Conservation (phyloP, 2,113 vertebrate genomes). For the Solea senegalensis region DNA sequence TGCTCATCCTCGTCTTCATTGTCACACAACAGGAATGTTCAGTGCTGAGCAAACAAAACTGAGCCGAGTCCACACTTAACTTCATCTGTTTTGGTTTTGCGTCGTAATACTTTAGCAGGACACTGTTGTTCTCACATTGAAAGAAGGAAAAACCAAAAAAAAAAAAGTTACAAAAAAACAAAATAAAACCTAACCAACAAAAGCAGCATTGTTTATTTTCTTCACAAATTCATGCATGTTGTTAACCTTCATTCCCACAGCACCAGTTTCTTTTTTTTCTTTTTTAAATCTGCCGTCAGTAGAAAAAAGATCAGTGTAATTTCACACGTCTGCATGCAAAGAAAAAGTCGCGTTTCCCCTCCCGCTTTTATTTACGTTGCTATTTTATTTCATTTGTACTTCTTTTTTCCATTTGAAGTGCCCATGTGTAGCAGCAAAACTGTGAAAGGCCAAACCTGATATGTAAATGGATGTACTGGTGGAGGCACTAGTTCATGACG, state of each 20-base stretch:
- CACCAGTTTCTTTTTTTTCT: slow-evolving; percentile 71
- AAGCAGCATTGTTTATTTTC: slow-evolving; percentile 76
- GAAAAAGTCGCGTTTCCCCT: slow-evolving; percentile 62
- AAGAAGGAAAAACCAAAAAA: slow-evolving; percentile 61
- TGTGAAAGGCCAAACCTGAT: slow-evolving; percentile 81
- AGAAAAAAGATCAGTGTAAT: slow-evolving; percentile 72
- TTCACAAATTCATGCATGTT: slow-evolving; percentile 83
- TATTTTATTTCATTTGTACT: not conserved
- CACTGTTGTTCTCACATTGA: slow-evolving; percentile 65
- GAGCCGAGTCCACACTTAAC: slow-evolving; percentile 61
- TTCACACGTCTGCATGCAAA: slow-evolving; percentile 83
- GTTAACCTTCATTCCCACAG: slow-evolving; percentile 75
- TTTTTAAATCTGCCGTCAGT: slow-evolving; percentile 63
- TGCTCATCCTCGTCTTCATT: slow-evolving; percentile 64
- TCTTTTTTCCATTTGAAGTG: slow-evolving; percentile 30
- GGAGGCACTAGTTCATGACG: slow-evolving; percentile 79
- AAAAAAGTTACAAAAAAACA: slow-evolving; percentile 58
- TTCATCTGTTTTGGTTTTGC: slow-evolving; percentile 74
- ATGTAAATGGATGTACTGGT: slow-evolving; percentile 77
- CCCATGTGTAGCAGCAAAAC: slow-evolving; percentile 79
- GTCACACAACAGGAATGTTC: slow-evolving; percentile 79
- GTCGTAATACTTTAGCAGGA: slow-evolving; percentile 70
- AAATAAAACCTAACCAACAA: slow-evolving; percentile 56
- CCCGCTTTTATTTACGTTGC: not conserved
- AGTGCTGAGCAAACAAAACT: slow-evolving; percentile 57